Conservation (phyloP, 2,888 invertebrate species). For the Tenthredo amoena region DNA sequence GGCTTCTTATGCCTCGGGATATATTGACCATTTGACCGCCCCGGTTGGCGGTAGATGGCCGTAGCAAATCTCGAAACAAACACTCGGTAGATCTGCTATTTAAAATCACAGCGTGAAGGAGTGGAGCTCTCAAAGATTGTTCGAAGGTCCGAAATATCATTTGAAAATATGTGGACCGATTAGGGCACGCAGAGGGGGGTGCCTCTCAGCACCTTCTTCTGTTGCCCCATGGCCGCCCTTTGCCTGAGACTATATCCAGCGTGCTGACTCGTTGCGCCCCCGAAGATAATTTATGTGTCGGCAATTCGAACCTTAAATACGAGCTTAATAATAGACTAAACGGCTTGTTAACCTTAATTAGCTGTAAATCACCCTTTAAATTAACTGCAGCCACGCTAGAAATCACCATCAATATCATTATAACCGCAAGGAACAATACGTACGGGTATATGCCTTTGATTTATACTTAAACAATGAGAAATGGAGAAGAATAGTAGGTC, state of each 20-base stretch:
- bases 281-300: constrained; percentile 67
- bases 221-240: constrained; percentile 46
- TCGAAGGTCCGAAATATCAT: constrained; percentile 63
- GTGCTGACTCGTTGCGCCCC: constrained; percentile 46
- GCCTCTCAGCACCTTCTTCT: constrained; percentile 53
- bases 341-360: constrained; percentile 75
- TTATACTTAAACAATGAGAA: constrained; percentile 26
- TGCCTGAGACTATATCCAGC: constrained; percentile 57
- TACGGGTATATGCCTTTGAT: constrained; percentile 22
- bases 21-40: constrained; percentile 1
- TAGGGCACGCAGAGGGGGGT: constrained; percentile 61
- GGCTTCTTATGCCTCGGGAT: constrained; percentile 8
- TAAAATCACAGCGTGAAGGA: constrained; percentile 73
- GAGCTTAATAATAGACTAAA: constrained; percentile 73
- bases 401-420: constrained; percentile 63
- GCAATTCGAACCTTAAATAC: constrained; percentile 67
- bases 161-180: constrained; percentile 71
- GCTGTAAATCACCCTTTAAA: constrained; percentile 71
- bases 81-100: constrained; percentile 66
- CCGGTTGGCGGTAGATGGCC: constrained; percentile 57
- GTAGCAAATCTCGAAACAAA: constrained; percentile 71
- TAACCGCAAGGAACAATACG: constrained; percentile 59
- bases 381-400: constrained; percentile 58
- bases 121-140: constrained; percentile 44
- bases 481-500: not conserved